Conservation (phyloP, 2,797 vertebrate genomes). For the Helicolenus hilgendorfi region DNA sequence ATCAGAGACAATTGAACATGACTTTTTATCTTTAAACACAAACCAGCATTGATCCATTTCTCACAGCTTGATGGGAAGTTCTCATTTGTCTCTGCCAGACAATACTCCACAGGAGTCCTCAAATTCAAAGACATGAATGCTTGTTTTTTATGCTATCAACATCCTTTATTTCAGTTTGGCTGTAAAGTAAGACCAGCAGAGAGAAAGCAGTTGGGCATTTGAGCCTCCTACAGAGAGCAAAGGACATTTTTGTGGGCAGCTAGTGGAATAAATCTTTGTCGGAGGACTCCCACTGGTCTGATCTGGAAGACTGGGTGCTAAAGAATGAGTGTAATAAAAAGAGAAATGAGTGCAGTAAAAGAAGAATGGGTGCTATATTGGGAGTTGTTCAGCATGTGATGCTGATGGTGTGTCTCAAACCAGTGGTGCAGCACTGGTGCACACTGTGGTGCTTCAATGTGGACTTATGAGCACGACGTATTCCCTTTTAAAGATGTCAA, state of each 20-base stretch:
- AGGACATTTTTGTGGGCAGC: background rate
- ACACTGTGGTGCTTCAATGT: background rate
- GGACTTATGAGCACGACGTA: background rate
- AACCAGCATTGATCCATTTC: conserved; percentile 25
- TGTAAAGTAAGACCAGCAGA: background rate
- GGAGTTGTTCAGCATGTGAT: background rate
- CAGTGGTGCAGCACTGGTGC: background rate
- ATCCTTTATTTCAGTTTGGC: background rate
- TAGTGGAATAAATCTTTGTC: conserved; percentile 19
- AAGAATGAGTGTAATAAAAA: conserved; percentile 31
- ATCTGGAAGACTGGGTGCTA: conserved; percentile 10
- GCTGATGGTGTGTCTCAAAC: background rate
- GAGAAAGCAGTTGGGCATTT: background rate
- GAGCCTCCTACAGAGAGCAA: background rate
- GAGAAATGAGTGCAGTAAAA: conserved; percentile 16
- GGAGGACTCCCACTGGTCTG: conserved; percentile 13
- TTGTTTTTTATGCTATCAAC: background rate
- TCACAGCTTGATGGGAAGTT: conserved; percentile 11
- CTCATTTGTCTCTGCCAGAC: conserved; percentile 9
- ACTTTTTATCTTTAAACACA: conserved; percentile 3
- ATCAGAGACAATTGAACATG: background rate
- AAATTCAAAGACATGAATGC: background rate
- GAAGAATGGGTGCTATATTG: background rate
- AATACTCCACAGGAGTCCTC: background rate
- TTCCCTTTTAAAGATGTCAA: background rate